Percentiles rank a stretch among this genome's conserved stretches.
Conservation (phyloP, 2,113 vertebrate genomes). For the Andinoacara biseriatus region DNA sequence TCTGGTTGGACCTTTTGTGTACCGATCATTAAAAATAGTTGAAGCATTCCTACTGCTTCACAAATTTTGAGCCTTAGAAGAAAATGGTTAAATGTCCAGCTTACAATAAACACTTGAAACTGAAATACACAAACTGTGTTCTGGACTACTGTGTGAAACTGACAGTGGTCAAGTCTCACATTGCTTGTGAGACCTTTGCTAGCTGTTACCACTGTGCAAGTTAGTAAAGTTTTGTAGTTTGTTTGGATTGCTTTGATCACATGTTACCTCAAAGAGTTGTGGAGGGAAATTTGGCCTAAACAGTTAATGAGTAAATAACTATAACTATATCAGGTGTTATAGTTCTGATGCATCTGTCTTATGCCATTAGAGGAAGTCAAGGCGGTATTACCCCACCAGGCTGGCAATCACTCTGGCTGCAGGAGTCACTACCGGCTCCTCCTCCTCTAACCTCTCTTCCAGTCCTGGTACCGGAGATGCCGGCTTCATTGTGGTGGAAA, state of each 20-base stretch:
- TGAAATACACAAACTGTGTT: background rate
- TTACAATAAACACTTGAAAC: background rate
- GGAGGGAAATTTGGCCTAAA: rapidly evolving
- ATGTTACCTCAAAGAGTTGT: background rate
- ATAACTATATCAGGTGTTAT: background rate
- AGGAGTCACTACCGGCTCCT: constrained; percentile 81
- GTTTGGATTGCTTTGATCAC: background rate
- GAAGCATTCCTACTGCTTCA: background rate
- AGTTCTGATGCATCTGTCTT: background rate
- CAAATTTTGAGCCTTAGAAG: background rate
- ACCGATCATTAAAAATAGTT: background rate
- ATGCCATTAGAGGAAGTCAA: constrained; percentile 85
- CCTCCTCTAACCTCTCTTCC: constrained; percentile 47
- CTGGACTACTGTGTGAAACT: rapidly evolving
- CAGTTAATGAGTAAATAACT: background rate
- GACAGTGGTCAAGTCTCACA: background rate
- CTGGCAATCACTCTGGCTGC: constrained; percentile 91
- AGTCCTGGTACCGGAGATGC: constrained; percentile 69
- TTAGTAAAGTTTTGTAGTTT: background rate
- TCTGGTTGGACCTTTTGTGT: rapidly evolving
- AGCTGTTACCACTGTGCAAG: background rate
- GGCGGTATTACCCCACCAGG: constrained; percentile 91
- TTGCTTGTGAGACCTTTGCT: background rate
- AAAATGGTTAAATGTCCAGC: background rate
- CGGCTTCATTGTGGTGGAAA: constrained; percentile 91